Percentiles rank a stretch among this genome's conserved stretches.
phyloP scores from a whole-genome alignment of 2,888 invertebrate species.

The Escarpia spicata region DNA sequence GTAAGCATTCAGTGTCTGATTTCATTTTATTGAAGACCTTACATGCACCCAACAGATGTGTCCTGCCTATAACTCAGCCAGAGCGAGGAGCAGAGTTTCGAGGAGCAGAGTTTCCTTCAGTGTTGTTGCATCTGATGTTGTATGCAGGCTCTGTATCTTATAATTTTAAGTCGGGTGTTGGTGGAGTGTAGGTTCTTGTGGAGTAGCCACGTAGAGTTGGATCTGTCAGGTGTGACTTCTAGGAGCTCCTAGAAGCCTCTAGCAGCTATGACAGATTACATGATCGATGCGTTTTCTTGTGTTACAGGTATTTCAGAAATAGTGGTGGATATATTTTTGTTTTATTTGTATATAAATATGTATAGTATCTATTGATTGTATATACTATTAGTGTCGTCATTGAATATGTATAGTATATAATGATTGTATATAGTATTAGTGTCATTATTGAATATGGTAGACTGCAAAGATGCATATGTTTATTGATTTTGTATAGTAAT shows the following conservation, averaged over 20 bases:
- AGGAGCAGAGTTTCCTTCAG: background rate
- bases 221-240: background rate
- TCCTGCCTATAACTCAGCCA: background rate
- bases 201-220: background rate
- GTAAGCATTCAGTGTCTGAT: background rate
- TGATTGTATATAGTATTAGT: background rate
- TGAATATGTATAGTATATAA: background rate
- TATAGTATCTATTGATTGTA: background rate
- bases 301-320: background rate
- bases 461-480: no score
- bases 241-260: no score
- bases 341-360: background rate
- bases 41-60: conserved; percentile 16
- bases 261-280: background rate
- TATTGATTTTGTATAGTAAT: no score
- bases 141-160: background rate
- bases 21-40: conserved; percentile 14
- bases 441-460: no score
- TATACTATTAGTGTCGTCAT: background rate
- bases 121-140: background rate
- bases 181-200: background rate
- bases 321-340: background rate
- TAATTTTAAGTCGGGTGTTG: background rate
- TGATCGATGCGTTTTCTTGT: background rate
- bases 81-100: no score